Base-by-base conservation (phyloP, 2,113 vertebrate genomes). In the Chlorodrepanis virens region DNA sequence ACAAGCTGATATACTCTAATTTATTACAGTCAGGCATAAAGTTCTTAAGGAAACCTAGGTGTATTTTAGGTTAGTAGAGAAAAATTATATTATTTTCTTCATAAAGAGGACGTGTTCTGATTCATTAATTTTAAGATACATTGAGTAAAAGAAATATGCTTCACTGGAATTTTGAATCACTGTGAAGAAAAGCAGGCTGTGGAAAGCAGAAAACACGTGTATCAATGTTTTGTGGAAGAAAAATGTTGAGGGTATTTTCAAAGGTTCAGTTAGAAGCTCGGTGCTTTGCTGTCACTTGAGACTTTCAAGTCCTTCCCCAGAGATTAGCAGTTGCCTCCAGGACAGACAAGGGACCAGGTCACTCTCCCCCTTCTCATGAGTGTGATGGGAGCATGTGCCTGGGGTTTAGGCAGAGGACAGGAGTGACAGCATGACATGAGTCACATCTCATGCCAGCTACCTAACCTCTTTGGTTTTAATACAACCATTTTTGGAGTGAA, bases 391-490 rank as follows among this genome's bases (percentile, higher is more conserved):
- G 5, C 45, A 72, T 3, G 0, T 57, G 39, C 25, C 70, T 74
- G 83, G 24, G 5, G 2, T 70, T 90, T 89, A 37, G 64, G 54
- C 49, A 93, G 88, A 57, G 56, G 70, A 89, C 91, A 77, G 76
- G 75, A 96, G 74, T 76, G 63, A 57, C 52, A 84, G 57, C 68
- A 85, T 1, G 24, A 85, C 54, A 60, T 70, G 79, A 96, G 52
- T 89, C 79, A 82, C 64, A 80, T 75, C 78, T 89, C 80, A 85
- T 93, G 45, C 64, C 81, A 95, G 81, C 22, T 79, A 35, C 61
- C 31, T 68, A 68, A 63, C 31, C 24, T 84, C 37, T 93, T 95
- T 94, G 81, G 85, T 95, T 97, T 96, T 89, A 89, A 94, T 81
- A 31, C 57, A 84, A 91, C 75, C 37, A 87, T 74, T 85, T 96